phyloP scores from a whole-genome alignment of 2,113 vertebrate genomes.

The Callionymus lyra region DNA sequence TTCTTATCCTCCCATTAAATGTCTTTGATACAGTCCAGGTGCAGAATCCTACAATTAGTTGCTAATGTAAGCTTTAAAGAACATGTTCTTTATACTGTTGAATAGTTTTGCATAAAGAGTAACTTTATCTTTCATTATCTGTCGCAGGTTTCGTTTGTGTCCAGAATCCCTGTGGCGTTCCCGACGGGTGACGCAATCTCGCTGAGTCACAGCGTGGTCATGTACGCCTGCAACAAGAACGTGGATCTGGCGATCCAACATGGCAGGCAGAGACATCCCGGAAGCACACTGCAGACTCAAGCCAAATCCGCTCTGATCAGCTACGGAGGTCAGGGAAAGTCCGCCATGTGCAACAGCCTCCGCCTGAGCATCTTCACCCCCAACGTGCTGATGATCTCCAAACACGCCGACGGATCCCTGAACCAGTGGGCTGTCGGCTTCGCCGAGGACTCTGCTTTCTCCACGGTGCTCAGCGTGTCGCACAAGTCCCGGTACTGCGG shows the following conservation, averaged over 20 bases:
- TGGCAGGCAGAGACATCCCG: constrained; percentile 78
- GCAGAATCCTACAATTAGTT: no score
- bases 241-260: constrained; percentile 94
- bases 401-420: constrained; percentile 90
- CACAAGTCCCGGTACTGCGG: constrained; percentile 96
- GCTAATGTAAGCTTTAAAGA: no score
- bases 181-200: constrained; percentile 93
- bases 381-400: constrained; percentile 96
- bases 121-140: constrained; percentile 4
- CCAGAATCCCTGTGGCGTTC: constrained; percentile 95
- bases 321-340: constrained; percentile 52
- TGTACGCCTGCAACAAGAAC: constrained; percentile 97
- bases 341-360: constrained; percentile 65
- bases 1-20: no score
- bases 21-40: background rate
- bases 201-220: constrained; percentile 89
- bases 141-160: constrained; percentile 91
- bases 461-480: constrained; percentile 91
- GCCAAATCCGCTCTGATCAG: constrained; percentile 81
- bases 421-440: constrained; percentile 98
- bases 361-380: constrained; percentile 95
- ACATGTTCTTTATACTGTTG: background rate
- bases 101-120: background rate
- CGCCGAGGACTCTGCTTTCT: constrained; percentile 94
- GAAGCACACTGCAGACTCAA: constrained; percentile 57